These are phyloP conservation scores for Colaptes auratus DNA, from an alignment of 2,113 vertebrate species.

Conservation along the genomic window DNA sequence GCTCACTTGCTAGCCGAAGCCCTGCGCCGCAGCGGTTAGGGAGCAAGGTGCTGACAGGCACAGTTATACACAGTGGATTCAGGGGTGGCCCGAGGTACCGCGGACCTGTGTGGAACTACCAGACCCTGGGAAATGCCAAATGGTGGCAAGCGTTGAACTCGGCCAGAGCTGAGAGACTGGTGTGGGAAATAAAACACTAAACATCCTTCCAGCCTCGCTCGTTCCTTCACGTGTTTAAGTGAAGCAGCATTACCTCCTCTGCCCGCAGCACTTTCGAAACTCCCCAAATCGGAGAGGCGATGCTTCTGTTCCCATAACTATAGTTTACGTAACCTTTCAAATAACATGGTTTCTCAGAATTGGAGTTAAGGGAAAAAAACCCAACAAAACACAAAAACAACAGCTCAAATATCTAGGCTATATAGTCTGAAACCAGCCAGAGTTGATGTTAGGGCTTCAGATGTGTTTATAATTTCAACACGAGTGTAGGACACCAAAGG, in stretches of 20 bases:
- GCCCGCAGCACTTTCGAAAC: no score
- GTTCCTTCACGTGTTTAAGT: background rate
- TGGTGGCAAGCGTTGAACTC: background rate
- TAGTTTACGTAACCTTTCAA: background rate
- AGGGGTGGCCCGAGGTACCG: fast-evolving
- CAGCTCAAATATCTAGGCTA: background rate
- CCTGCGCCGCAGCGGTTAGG: fast-evolving
- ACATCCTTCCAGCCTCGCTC: fast-evolving
- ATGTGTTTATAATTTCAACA: background rate
- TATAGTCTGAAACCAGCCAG: background rate
- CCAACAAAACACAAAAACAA: no score
- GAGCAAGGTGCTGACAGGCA: fast-evolving
- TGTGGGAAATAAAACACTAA: fast-evolving
- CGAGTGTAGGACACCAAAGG: background rate
- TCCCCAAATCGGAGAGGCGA: fast-evolving
- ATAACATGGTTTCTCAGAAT: background rate
- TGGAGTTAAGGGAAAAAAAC: background rate
- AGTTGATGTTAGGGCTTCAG: background rate
- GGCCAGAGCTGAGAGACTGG: fast-evolving
- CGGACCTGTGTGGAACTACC: no score
- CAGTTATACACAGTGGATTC: fast-evolving
- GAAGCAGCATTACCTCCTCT: background rate
- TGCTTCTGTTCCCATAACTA: fast-evolving
- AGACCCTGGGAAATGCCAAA: fast-evolving
- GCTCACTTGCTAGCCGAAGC: background rate